Conservation (phyloP, 2,113 vertebrate species). For the Cebidichthys violaceus region DNA sequence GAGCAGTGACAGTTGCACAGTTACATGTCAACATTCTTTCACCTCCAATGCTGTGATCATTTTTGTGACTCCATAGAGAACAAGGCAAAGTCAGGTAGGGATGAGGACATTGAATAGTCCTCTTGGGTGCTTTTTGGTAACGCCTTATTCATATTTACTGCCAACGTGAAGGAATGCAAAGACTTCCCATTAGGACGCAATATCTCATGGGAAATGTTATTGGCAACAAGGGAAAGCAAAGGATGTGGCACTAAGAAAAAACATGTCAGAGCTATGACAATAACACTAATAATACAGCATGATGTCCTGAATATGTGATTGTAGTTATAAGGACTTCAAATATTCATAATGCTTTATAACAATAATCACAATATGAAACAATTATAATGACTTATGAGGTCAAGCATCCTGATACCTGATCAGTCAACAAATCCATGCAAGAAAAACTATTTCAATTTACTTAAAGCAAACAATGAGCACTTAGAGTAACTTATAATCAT, state of each 20-base stretch:
- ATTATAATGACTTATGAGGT: no score
- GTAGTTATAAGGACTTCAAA: no score
- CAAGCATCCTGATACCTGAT: no score
- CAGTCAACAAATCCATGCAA: no score
- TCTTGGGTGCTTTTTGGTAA: neutral
- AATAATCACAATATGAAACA: no score
- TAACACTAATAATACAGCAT: neutral
- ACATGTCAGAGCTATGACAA: no score
- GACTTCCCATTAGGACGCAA: no score
- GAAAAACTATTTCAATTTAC: no score
- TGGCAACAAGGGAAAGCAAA: neutral
- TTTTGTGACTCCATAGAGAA: neutral
- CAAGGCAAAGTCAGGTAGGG: constrained; percentile 19
- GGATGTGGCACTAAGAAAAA: neutral
- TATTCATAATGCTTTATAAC: no score
- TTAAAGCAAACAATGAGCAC: no score
- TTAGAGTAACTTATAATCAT: no score
- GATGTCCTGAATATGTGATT: neutral
- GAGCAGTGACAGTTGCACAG: neutral
- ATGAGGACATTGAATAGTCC: neutral
- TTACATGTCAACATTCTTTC: neutral
- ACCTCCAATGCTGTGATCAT: neutral
- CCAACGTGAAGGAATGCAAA: neutral
- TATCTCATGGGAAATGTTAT: no score
- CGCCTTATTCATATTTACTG: neutral